phyloP scores from a whole-genome alignment of 2,797 vertebrate species.

The Arrhamphus sclerolepis region DNA sequence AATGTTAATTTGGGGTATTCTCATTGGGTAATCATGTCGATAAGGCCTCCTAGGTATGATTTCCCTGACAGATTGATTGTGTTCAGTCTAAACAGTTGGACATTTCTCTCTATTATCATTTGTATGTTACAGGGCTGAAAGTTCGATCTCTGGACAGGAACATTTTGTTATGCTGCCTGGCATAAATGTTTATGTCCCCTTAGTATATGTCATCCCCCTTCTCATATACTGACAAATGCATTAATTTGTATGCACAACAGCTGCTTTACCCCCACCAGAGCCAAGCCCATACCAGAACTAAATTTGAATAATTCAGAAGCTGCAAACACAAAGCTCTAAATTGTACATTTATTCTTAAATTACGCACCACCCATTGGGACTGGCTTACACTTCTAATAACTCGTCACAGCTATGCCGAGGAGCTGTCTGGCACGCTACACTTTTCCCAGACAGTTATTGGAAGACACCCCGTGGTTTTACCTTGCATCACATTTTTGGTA shows the following conservation, averaged over 20 bases:
- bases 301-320: conserved; percentile 76
- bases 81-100: conserved; percentile 14
- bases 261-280: conserved; percentile 44
- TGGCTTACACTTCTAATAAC: conserved; percentile 72
- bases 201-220: conserved; percentile 57
- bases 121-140: conserved; percentile 12
- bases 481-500: conserved; percentile 35
- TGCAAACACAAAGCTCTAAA: conserved; percentile 75
- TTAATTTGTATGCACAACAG: conserved; percentile 70
- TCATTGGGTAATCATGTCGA: neutral
- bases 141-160: conserved; percentile 47
- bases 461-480: conserved; percentile 53
- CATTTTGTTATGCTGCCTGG: conserved; percentile 58
- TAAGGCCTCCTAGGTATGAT: conserved; percentile 11
- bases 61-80: conserved; percentile 14
- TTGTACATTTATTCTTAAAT: conserved; percentile 81
- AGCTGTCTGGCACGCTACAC: conserved; percentile 19
- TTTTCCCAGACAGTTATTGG: conserved; percentile 49
- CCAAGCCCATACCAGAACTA: conserved; percentile 46
- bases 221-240: conserved; percentile 50
- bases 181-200: conserved; percentile 54
- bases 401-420: conserved; percentile 57
- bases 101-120: conserved; percentile 23
- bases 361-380: conserved; percentile 62
- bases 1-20: too few relatives aligned